Percentiles rank a stretch among this genome's conserved stretches.
Evolutionary conservation across 35 echinoderm and acorn worm genomes (phyloP).

Genomic region (Amphiura filiformis): DNA sequence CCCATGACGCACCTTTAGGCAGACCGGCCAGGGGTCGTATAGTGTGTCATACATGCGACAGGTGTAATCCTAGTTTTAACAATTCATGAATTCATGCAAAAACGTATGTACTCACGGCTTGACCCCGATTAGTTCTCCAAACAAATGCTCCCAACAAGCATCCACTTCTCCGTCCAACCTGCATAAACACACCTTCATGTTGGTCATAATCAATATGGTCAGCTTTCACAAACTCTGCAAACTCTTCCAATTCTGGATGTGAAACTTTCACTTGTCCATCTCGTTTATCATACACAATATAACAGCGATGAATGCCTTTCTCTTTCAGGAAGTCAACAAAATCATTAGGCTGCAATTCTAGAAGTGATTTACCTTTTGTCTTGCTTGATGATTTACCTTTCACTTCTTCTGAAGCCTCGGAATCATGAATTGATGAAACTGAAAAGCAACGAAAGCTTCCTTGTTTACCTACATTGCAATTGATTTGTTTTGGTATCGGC

Average conservation of each 20-base stretch:
- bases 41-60: too few species aligned
- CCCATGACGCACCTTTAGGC: too few species aligned
- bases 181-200: slow-evolving; percentile 56
- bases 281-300: slow-evolving; percentile 43
- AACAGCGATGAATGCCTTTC: slow-evolving; percentile 42
- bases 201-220: slow-evolving; percentile 62
- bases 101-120: slow-evolving; percentile 36
- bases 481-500: too few species aligned
- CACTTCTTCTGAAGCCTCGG: too few species aligned
- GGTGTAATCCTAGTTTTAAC: too few species aligned
- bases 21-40: too few species aligned
- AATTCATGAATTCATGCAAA: too few species aligned
- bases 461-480: too few species aligned
- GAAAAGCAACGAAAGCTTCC: too few species aligned
- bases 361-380: background rate
- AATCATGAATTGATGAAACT: too few species aligned
- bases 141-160: slow-evolving; percentile 63
- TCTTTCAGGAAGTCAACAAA: slow-evolving; percentile 52
- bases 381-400: background rate
- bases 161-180: slow-evolving; percentile 43
- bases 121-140: slow-evolving; percentile 57
- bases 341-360: slow-evolving; percentile 33
- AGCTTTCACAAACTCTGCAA: slow-evolving; percentile 22
- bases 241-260: slow-evolving; percentile 39
- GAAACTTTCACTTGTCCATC: slow-evolving; percentile 34